Conservation (phyloP, 2,113 vertebrate genomes). For the Microtus richardsoni region DNA sequence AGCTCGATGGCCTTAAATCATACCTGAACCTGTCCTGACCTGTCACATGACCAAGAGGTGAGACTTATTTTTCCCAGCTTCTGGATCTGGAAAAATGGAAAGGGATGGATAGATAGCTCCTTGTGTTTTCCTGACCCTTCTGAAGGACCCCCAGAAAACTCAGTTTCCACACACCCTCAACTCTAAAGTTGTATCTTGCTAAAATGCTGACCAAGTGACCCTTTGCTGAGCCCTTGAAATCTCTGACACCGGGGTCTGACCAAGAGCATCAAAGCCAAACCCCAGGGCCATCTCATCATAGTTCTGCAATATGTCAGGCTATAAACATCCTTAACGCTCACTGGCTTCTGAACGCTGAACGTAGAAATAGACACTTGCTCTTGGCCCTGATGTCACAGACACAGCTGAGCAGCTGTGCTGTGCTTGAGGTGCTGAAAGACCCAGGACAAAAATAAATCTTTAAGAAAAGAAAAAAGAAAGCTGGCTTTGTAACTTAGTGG, state of each 20-base stretch:
- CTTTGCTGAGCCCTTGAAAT: neutral
- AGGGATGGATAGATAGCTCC: neutral
- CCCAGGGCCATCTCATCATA: neutral
- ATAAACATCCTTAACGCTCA: conserved; percentile 84
- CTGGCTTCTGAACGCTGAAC: conserved; percentile 71
- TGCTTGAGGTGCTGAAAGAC: conserved; percentile 75
- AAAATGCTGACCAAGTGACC: neutral
- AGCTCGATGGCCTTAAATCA: neutral
- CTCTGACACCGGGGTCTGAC: neutral
- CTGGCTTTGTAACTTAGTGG: no score
- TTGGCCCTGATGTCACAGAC: conserved; percentile 84
- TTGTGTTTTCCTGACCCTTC: neutral
- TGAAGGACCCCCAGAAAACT: neutral
- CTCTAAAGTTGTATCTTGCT: neutral
- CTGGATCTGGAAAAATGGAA: neutral
- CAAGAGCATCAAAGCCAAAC: neutral
- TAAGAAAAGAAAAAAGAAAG: neutral
- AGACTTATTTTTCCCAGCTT: neutral
- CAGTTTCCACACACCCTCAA: neutral
- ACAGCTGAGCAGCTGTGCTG: conserved; percentile 69
- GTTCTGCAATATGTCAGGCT: conserved; percentile 72
- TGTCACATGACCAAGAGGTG: rapidly evolving
- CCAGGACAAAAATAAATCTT: conserved; percentile 36
- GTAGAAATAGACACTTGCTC: conserved; percentile 86
- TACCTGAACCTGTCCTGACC: neutral